These are phyloP conservation scores for Apantesis nais DNA, from an alignment of 2,888 invertebrate species.

Conservation along the genomic window DNA sequence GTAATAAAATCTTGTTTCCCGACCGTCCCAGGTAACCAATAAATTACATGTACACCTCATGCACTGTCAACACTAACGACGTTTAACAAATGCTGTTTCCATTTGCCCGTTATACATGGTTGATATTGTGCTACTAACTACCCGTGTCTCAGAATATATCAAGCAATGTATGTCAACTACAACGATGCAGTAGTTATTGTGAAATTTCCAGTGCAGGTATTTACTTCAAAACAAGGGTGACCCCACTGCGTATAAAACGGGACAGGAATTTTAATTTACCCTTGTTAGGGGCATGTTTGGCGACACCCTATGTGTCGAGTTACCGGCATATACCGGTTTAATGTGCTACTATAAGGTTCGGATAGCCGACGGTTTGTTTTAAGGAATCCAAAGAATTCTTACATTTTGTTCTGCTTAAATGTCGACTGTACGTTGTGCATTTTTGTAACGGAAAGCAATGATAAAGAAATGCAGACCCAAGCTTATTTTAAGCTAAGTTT, in stretches of 20 bases:
- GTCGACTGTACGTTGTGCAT: conserved; percentile 20
- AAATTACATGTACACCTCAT: conserved; percentile 57
- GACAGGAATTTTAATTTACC: conserved; percentile 77
- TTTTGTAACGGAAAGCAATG: conserved; percentile 27
- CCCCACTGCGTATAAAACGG: conserved; percentile 61
- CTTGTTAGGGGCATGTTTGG: conserved; percentile 69
- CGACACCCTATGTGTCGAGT: conserved; percentile 48
- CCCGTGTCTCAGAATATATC: background rate
- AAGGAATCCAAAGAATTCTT: conserved; percentile 40
- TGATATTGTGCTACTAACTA: background rate
- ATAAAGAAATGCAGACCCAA: conserved; percentile 15
- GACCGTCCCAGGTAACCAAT: conserved; percentile 58
- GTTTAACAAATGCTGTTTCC: conserved; percentile 12
- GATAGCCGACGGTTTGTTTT: conserved; percentile 31
- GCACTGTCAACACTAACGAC: conserved; percentile 45
- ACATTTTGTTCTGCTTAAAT: conserved; percentile 39
- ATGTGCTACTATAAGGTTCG: conserved; percentile 52
- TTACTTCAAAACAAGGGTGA: conserved; percentile 53
- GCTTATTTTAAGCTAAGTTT: no score
- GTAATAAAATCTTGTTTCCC: conserved; percentile 66
- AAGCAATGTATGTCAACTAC: conserved; percentile 10
- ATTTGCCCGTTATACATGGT: conserved; percentile 14
- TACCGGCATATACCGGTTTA: conserved; percentile 39
- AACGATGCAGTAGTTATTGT: background rate
- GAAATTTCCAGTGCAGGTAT: conserved; percentile 29